Conservation (phyloP, 2,888 invertebrate genomes). For the Eupsilia transversa region DNA sequence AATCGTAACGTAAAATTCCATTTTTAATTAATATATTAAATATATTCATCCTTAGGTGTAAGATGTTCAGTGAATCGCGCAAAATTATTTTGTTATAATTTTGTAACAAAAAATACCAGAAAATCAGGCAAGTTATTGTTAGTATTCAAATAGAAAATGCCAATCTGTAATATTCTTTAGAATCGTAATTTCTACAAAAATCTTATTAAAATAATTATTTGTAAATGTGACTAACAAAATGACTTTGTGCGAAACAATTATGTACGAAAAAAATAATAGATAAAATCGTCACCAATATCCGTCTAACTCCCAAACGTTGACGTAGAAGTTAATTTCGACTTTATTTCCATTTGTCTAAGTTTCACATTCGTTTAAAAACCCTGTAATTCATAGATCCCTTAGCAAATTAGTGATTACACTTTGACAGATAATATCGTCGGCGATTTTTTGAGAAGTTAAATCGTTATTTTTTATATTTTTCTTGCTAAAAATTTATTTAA, state of each 20-base stretch:
- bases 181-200: not conserved
- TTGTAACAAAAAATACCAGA: not conserved
- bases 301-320: slow-evolving; percentile 74
- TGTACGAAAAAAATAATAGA: slow-evolving; percentile 68
- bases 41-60: slow-evolving; percentile 68
- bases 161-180: slow-evolving; percentile 4
- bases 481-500: slow-evolving; percentile 17
- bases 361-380: slow-evolving; percentile 78
- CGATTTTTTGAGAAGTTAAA: slow-evolving; percentile 17
- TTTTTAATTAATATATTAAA: slow-evolving; percentile 66
- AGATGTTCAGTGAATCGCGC: slow-evolving; percentile 55
- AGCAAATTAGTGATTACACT: slow-evolving; percentile 84
- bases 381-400: slow-evolving; percentile 88
- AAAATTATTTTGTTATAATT: slow-evolving; percentile 55
- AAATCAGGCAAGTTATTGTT: not conserved
- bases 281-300: slow-evolving; percentile 74
- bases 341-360: slow-evolving; percentile 65
- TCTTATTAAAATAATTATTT: not conserved
- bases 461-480: slow-evolving; percentile 44
- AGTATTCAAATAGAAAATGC: not conserved
- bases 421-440: slow-evolving; percentile 77
- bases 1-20: slow-evolving; percentile 66
- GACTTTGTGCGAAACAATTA: slow-evolving; percentile 52
- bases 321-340: slow-evolving; percentile 63
- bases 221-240: slow-evolving; percentile 29